These are phyloP conservation scores for Bubo scandiacus DNA, from an alignment of 2,113 vertebrate genomes.

Conservation along the genomic window DNA sequence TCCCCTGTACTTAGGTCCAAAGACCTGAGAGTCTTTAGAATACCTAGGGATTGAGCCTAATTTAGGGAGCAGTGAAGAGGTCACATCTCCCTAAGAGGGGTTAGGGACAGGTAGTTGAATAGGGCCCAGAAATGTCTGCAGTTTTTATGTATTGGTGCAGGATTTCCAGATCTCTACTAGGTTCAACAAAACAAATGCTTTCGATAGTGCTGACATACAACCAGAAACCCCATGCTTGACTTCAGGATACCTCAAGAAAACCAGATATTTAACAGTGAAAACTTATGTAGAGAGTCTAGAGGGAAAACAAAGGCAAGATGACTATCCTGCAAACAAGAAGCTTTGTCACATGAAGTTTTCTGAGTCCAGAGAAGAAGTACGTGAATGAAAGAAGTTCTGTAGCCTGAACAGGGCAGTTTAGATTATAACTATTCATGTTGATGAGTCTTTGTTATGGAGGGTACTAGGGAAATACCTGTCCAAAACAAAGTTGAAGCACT, in stretches of 20 bases:
- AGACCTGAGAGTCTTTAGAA: not conserved
- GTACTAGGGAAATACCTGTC: not conserved
- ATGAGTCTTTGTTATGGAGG: not conserved
- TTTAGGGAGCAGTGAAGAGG: not conserved
- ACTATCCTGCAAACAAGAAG: not conserved
- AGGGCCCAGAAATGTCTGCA: not conserved
- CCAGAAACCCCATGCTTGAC: not conserved
- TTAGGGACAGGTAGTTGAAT: not conserved
- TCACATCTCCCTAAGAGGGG: not conserved
- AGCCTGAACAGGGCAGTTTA: not conserved
- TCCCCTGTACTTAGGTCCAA: not conserved
- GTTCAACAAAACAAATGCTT: not conserved
- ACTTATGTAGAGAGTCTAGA: not conserved
- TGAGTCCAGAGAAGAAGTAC: not conserved
- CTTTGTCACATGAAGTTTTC: accelerated
- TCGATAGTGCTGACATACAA: not conserved
- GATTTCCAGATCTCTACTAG: not conserved
- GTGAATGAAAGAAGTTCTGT: not conserved
- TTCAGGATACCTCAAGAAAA: not conserved
- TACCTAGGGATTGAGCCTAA: not conserved
- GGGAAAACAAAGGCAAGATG: not conserved
- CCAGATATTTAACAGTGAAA: not conserved
- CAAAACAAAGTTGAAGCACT: not conserved
- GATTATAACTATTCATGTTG: not conserved
- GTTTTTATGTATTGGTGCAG: not conserved